Evolutionary conservation across 1,140 invertebrate species (phyloP).

Genomic region (Atta texana): DNA sequence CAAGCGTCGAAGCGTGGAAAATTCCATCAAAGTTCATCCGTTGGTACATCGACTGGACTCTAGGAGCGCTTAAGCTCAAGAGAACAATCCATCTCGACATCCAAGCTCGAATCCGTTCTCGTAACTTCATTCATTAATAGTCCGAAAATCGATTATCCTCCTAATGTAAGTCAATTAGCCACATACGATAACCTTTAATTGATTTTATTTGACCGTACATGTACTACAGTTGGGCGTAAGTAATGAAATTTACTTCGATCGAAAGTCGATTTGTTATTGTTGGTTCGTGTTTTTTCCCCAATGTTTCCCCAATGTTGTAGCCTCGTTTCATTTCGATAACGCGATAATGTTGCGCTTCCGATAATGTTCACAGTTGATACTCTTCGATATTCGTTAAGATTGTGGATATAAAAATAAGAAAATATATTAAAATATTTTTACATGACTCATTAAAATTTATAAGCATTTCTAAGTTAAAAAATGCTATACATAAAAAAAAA

Average conservation of each 20-base stretch:
- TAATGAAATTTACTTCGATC: slow-evolving; percentile 36
- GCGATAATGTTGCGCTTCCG: neutral
- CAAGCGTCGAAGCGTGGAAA: slow-evolving; percentile 43
- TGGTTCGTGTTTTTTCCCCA: neutral
- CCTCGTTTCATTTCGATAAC: neutral
- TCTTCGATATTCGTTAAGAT: neutral
- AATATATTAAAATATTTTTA: neutral
- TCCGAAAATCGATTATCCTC: slow-evolving; percentile 61
- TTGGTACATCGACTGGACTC: slow-evolving; percentile 50
- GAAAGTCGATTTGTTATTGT: slow-evolving; percentile 48
- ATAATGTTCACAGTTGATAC: slow-evolving; percentile 9
- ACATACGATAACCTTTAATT: slow-evolving; percentile 46
- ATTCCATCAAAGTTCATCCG: slow-evolving; percentile 56
- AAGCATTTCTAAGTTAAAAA: neutral
- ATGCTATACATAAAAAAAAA: neutral
- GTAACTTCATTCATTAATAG: slow-evolving; percentile 70
- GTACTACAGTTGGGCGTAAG: neutral
- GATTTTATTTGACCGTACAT: slow-evolving; percentile 50
- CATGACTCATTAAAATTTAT: neutral
- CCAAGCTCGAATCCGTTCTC: slow-evolving; percentile 41
- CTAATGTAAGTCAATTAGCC: slow-evolving; percentile 61
- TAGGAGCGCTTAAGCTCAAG: slow-evolving; percentile 51
- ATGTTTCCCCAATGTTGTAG: neutral
- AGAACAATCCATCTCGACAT: slow-evolving; percentile 44
- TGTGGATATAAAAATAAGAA: neutral